phyloP scores from a whole-genome alignment of 2,113 vertebrate genomes.

The Ornithorhynchus anatinus region DNA sequence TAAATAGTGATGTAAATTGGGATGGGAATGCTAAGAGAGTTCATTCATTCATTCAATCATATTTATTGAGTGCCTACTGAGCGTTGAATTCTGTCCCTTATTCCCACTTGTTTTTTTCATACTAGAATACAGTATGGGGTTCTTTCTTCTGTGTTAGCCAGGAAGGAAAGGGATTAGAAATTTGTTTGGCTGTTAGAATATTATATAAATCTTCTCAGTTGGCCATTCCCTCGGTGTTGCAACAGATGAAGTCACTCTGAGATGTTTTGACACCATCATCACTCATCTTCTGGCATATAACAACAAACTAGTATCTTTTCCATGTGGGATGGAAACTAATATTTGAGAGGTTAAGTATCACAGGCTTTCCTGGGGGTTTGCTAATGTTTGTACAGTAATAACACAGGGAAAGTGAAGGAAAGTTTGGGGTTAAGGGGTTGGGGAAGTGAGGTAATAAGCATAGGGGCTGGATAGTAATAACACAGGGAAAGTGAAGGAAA shows the following conservation, averaged over 20 bases:
- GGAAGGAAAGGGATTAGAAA: no score
- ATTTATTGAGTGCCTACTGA: not conserved
- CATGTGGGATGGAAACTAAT: constrained; percentile 66
- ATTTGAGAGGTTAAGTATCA: constrained; percentile 67
- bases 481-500: constrained; percentile 21
- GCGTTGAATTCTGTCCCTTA: no score
- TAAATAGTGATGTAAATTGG: no score
- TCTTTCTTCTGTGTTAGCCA: no score
- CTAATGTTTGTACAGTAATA: constrained; percentile 64
- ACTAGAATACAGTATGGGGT: no score
- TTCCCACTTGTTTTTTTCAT: no score
- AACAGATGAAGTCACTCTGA: constrained; percentile 63
- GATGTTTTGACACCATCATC: constrained; percentile 70
- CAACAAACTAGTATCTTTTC: constrained; percentile 72
- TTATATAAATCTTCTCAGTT: constrained; percentile 55
- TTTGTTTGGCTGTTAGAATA: no score
- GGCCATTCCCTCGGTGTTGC: constrained; percentile 54
- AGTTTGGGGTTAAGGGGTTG: constrained; percentile 18
- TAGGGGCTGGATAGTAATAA: constrained; percentile 56
- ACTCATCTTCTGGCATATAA: constrained; percentile 68
- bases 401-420: constrained; percentile 38
- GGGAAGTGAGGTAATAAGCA: constrained; percentile 47
- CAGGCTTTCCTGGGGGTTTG: constrained; percentile 61
- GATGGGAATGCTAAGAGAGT: no score
- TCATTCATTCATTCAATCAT: not conserved